Base-by-base conservation (phyloP, 1,140 invertebrate genomes). In the Trinorchestia longiramus region DNA sequence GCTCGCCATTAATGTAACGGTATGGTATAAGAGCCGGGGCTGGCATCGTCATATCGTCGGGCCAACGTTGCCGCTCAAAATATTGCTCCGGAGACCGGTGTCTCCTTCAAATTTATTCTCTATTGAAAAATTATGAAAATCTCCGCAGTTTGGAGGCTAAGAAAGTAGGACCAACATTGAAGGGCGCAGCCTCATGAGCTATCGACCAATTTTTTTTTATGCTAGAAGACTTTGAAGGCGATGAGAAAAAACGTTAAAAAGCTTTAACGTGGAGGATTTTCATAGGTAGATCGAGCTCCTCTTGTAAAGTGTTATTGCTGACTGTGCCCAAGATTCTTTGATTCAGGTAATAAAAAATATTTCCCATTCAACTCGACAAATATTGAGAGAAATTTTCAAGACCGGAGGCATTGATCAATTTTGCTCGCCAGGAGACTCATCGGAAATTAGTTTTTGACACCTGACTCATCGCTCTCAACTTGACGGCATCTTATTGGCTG, bases 121-220 rank as follows among this genome's bases (percentile, higher is more conserved):
- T 90, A 90, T 90, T 90, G 88, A 43, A 90, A 90, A 90, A 90
- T 90, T 90, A 90, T 90, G 88, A 90, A 90, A 90, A 90, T 90
- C 88, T 11, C 88, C 88, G n/a, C 88, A 90, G n/a, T 90, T 90
- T 90, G 11, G 88, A 41, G 41, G 88, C 43, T 15, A 90, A 28
- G 88, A 90, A 90, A 90, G 43, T 90, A 43, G 88, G 43, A 28
- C 41, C 88, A 43, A 90, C 43, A 43, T 90, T 90, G 88, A 42
- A 90, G 88, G 62, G 88, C 43, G 88, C 88, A 90, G 43, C 88
- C 42, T 43, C 88, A 43, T 41, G 88, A 90, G n/a, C 4, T 90
- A 90, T 90, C 88, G 88, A 41, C 41, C 88, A 90, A 90, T 90
- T 42, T 90, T n/a, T n/a, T n/a, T 90, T 90, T 90, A 53, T 41